Conservation (phyloP, 2,797 vertebrate genomes). For the Taenioides sp. region DNA sequence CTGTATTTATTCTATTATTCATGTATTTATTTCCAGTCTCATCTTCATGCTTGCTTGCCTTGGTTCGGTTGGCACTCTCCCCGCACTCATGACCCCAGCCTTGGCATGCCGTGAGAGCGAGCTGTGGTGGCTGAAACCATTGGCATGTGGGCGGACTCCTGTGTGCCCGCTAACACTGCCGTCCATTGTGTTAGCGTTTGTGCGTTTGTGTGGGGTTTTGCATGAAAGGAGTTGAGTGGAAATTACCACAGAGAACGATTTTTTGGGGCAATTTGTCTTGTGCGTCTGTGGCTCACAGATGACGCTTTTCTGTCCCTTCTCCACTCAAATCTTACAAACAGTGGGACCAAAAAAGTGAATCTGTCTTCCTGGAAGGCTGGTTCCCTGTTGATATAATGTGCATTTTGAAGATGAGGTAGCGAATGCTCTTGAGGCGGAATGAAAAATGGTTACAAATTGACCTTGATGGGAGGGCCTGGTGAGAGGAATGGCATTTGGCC, state of each 20-base stretch:
- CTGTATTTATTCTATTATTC: no score
- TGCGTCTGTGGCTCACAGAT: slow-evolving; percentile 42
- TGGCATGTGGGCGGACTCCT: slow-evolving; percentile 19
- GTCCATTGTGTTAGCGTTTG: slow-evolving; percentile 25
- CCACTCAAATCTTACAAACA: slow-evolving; percentile 8
- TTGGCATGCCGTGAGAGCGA: slow-evolving; percentile 53
- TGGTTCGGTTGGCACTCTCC: slow-evolving; percentile 64
- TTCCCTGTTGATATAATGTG: slow-evolving; percentile 53
- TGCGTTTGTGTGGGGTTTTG: slow-evolving; percentile 26
- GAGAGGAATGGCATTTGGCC: slow-evolving; percentile 37
- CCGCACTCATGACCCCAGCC: slow-evolving; percentile 58
- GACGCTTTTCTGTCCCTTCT: slow-evolving; percentile 39
- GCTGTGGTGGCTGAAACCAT: slow-evolving; percentile 30
- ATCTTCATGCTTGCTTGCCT: slow-evolving; percentile 48
- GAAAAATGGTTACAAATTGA: slow-evolving; percentile 51
- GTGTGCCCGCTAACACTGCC: slow-evolving; percentile 25
- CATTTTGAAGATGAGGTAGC: slow-evolving; percentile 50
- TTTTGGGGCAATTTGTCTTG: slow-evolving; percentile 47
- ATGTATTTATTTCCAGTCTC: slow-evolving; percentile 40
- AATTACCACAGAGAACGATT: slow-evolving; percentile 55
- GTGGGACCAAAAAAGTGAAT: slow-evolving; percentile 22
- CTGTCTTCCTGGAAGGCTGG: slow-evolving; percentile 38
- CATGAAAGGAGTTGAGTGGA: slow-evolving; percentile 49
- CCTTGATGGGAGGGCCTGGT: slow-evolving; percentile 53
- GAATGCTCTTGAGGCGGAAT: slow-evolving; percentile 42